Evolutionary conservation across 2,888 invertebrate species (phyloP).

Genomic region (Troides oblongomaculatus): DNA sequence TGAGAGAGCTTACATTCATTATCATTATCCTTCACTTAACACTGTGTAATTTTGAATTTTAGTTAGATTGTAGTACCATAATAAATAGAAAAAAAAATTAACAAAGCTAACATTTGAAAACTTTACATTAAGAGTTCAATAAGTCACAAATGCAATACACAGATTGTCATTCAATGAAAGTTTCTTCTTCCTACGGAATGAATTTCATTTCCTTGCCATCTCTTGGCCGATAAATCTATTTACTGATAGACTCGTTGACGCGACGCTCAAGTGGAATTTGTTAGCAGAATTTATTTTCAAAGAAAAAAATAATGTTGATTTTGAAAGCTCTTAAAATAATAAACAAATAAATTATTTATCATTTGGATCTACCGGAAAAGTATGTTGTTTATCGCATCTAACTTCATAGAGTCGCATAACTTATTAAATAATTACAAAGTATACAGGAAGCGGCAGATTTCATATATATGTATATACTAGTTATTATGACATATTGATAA

Average conservation of each 20-base stretch:
- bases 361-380: not conserved
- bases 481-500: too few relatives aligned
- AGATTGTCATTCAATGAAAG: not conserved
- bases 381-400: too few relatives aligned
- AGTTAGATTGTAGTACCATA: too few relatives aligned
- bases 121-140: not conserved
- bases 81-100: too few relatives aligned
- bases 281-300: slow-evolving; percentile 7
- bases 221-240: slow-evolving; percentile 3
- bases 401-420: too few relatives aligned
- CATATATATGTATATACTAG: too few relatives aligned
- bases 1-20: too few relatives aligned
- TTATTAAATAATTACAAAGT: too few relatives aligned
- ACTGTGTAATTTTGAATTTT: not conserved
- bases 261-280: slow-evolving; percentile 13
- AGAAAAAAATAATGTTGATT: not conserved
- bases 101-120: too few relatives aligned
- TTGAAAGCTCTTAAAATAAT: not conserved
- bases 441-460: too few relatives aligned
- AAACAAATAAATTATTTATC: not conserved
- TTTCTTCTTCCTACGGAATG: slow-evolving; percentile 6
- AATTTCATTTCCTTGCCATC: slow-evolving; percentile 19
- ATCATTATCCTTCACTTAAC: not conserved
- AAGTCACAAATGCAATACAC: slow-evolving; percentile 5
- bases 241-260: slow-evolving; percentile 4